Conservation (phyloP, 2,888 invertebrate genomes). For the Drosophila mercatorum region DNA sequence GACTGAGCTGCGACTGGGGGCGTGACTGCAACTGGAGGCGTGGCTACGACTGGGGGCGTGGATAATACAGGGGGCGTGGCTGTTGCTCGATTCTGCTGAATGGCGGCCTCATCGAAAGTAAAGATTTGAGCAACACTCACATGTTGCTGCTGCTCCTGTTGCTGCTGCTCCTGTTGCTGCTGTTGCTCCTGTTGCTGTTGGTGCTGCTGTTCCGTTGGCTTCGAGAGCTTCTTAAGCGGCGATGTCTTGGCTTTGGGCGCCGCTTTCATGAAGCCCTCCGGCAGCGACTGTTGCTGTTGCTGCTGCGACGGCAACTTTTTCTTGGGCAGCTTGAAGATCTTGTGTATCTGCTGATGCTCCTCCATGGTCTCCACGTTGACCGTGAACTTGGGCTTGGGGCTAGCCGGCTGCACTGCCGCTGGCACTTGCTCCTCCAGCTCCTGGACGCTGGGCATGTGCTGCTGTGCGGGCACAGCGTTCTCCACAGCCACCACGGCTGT, state of each 20-base stretch:
- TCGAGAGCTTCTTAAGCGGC: constrained; percentile 56
- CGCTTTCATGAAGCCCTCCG: constrained; percentile 74
- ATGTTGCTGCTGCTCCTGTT: constrained; percentile 22
- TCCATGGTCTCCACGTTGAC: constrained; percentile 84
- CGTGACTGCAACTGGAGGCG: constrained; percentile 52
- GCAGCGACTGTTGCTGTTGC: constrained; percentile 49
- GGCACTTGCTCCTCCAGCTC: constrained; percentile 55
- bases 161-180: constrained; percentile 30
- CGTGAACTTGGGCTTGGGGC: constrained; percentile 82
- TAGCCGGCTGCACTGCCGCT: constrained; percentile 5
- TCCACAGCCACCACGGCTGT: constrained; percentile 83
- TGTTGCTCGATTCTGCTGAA: constrained; percentile 35
- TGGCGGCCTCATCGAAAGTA: constrained; percentile 63
- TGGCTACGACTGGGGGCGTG: constrained; percentile 60
- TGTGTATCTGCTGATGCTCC: constrained; percentile 82
- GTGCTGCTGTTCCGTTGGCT: constrained; percentile 1
- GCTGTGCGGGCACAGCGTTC: constrained; percentile 69
- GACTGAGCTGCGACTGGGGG: constrained; percentile 51
- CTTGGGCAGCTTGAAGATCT: constrained; percentile 83
- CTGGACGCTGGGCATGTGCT: constrained; percentile 67
- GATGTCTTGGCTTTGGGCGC: constrained; percentile 73
- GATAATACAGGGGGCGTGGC: constrained; percentile 37
- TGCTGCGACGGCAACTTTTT: constrained; percentile 67
- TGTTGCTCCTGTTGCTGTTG: background rate
- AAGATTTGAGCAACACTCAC: constrained; percentile 68